Base-by-base conservation (phyloP, 2,888 invertebrate species). In the Coenonympha glycerion region DNA sequence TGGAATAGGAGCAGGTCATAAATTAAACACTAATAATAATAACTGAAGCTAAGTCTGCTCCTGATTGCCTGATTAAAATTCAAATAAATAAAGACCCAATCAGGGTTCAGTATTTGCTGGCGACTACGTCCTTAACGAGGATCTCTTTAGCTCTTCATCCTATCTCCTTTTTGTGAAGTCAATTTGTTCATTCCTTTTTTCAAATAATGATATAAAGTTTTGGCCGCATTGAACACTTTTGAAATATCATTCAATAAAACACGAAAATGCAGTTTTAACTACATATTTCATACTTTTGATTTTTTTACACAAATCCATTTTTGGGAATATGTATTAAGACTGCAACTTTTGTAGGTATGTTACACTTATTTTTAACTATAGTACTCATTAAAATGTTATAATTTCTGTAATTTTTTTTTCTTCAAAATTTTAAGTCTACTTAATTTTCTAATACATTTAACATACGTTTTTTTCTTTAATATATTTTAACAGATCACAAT, bases 261-360 rank as follows among this genome's bases (percentile, higher is more conserved):
- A 41, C 42, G 19, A 40, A 48, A 65, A 76, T 82, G 83, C 82
- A 78, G 78, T 79, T 79, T 84, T 82, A 80, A 64, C 22, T 18
- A 48, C 39, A 19, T 31, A 15, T 9, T 28, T 6, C 8, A 33
- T 2, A n/a, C 1, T 26, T n/a, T 26, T 3, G 11, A 28, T 3
- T n/a, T 28, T 28, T 5, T 28, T n/a, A n/a, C n/a, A n/a, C n/a
- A n/a, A n/a, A 26, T 11, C 8, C 3, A 9, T 11, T 6, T 22
- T n/a, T 31, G n/a, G 22, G 24, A 30, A 9, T 45, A 8, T 33
- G 13, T 36, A 49, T 57, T 57, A 53, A 57, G 53, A 53, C 50
- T 53, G 57, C 51, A 49, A 45, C 48, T 9, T 3, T 28, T 46
- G 45, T 40, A 47, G 33, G 28, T 15, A 13, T 40, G 34, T 48